Conservation (phyloP, 2,888 invertebrate species). For the Drosophila pseudotakahashii region DNA sequence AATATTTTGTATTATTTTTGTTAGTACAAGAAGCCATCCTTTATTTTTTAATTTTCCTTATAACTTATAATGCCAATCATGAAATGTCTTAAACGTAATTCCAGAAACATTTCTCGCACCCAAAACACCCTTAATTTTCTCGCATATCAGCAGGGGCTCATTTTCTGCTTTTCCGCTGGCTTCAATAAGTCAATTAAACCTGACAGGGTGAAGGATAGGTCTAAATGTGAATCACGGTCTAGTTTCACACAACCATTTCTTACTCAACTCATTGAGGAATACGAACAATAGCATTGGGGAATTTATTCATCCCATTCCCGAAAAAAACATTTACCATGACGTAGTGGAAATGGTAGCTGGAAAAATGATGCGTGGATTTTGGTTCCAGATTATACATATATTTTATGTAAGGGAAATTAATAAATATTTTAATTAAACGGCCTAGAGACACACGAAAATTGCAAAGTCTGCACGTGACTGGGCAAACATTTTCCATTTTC, state of each 20-base stretch:
- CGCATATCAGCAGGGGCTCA: neutral
- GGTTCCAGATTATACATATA: slow-evolving; percentile 7
- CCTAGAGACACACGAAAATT: slow-evolving; percentile 27
- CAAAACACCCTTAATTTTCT: neutral
- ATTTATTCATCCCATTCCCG: slow-evolving; percentile 23
- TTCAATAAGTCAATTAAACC: slow-evolving; percentile 40
- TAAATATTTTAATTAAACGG: slow-evolving; percentile 66
- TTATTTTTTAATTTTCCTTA: too few relatives aligned
- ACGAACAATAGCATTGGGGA: slow-evolving; percentile 21
- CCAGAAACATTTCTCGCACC: neutral
- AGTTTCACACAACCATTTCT: neutral
- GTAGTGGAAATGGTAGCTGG: slow-evolving; percentile 29
- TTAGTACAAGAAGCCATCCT: too few relatives aligned
- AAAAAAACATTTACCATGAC: slow-evolving; percentile 30
- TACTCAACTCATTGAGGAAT: slow-evolving; percentile 19
- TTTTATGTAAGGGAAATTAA: slow-evolving; percentile 53
- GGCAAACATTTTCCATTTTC: slow-evolving; percentile 38
- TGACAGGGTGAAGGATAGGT: slow-evolving; percentile 35
- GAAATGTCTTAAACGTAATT: neutral
- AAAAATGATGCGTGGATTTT: slow-evolving; percentile 8
- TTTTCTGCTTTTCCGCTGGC: slow-evolving; percentile 7
- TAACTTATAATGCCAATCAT: neutral
- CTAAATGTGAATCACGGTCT: slow-evolving; percentile 34
- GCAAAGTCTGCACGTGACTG: slow-evolving; percentile 57
- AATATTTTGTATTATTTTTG: too few relatives aligned